A percentile compares a stretch with the other conserved stretches of the same genome.
Conservation (phyloP, 2,113 vertebrate species). For the Indicator indicator region DNA sequence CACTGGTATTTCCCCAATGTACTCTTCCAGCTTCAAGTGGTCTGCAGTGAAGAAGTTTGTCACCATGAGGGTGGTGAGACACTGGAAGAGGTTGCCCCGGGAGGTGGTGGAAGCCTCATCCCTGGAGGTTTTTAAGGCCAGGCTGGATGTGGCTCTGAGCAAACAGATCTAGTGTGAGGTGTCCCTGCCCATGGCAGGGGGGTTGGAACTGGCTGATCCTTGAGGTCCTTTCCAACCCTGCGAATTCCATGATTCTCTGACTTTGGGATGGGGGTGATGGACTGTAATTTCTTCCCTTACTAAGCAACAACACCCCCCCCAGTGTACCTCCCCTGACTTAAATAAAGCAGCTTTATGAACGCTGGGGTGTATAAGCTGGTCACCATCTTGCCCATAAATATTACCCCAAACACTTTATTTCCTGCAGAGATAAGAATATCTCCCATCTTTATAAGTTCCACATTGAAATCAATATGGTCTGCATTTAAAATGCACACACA, state of each 20-base stretch:
- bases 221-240: too few relatives aligned
- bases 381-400: slow-evolving; percentile 28
- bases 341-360: neutral
- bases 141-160: too few relatives aligned
- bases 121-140: too few relatives aligned
- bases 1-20: accelerated
- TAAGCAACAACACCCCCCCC: neutral
- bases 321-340: neutral
- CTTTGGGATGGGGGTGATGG: neutral
- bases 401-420: slow-evolving; percentile 46
- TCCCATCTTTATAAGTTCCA: slow-evolving; percentile 58
- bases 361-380: neutral
- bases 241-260: too few relatives aligned
- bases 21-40: neutral
- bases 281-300: neutral
- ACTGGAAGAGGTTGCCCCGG: too few relatives aligned
- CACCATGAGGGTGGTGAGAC: too few relatives aligned
- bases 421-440: slow-evolving; percentile 66
- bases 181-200: too few relatives aligned
- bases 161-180: too few relatives aligned
- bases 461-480: slow-evolving; percentile 48
- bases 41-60: neutral
- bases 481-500: slow-evolving; percentile 32
- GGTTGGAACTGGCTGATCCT: too few relatives aligned
- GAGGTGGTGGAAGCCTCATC: too few relatives aligned